phyloP scores from a whole-genome alignment of 2,113 vertebrate species.

The Vulpes vulpes region DNA sequence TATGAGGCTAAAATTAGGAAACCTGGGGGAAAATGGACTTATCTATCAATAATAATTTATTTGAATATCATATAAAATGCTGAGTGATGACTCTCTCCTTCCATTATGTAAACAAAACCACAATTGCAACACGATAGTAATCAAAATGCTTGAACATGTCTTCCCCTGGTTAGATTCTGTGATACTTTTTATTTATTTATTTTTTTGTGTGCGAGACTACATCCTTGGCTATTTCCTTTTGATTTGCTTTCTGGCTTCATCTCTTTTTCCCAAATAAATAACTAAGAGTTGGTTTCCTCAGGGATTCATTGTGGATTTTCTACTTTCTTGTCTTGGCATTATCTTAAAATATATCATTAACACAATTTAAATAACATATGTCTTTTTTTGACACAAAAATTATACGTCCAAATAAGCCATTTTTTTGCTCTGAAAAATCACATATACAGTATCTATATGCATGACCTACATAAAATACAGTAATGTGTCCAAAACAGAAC shows the following conservation, averaged over 20 bases:
- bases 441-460: neutral
- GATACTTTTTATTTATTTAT: neutral
- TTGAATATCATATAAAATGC: neutral
- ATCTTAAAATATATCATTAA: neutral
- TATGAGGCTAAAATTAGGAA: neutral
- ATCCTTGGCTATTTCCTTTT: neutral
- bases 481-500: neutral
- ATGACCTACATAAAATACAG: neutral
- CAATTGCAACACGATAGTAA: neutral
- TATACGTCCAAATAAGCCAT: neutral
- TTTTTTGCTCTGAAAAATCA: neutral
- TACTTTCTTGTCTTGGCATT: neutral
- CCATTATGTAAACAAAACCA: neutral
- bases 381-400: neutral
- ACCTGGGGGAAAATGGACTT: neutral
- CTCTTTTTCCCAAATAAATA: neutral
- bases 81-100: neutral
- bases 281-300: neutral
- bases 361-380: neutral
- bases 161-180: neutral
- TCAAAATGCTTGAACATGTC: neutral
- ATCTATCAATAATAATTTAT: neutral
- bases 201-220: neutral
- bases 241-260: neutral
- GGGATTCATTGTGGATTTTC: neutral